These are phyloP conservation scores for Notarius lentiginosus DNA, from an alignment of 2,113 vertebrate species.

Conservation along the genomic window DNA sequence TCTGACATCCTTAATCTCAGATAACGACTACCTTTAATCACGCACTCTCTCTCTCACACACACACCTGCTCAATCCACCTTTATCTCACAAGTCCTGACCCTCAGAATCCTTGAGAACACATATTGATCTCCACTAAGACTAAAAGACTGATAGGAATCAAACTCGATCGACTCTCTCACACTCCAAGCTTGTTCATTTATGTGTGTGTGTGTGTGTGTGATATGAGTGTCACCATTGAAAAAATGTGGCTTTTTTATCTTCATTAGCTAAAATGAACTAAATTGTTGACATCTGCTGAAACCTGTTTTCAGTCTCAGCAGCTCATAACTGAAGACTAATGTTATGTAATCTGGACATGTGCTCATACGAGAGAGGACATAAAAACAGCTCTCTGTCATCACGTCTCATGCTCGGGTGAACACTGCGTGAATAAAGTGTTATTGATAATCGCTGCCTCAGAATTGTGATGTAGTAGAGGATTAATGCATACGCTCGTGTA, in stretches of 20 bases:
- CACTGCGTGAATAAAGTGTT: conserved; percentile 2
- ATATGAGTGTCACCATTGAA: neutral
- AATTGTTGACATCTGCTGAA: conserved; percentile 19
- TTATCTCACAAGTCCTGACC: conserved; percentile 41
- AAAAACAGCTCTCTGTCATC: conserved; percentile 11
- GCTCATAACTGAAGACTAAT: neutral
- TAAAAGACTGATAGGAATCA: conserved; percentile 51
- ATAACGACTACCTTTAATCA: conserved; percentile 31
- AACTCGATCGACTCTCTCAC: conserved; percentile 30
- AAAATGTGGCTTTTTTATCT: neutral
- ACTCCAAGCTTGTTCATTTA: neutral
- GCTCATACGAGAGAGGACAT: conserved; percentile 10
- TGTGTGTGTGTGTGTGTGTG: conserved; percentile 28
- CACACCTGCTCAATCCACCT: neutral
- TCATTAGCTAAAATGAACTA: neutral
- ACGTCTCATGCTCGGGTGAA: conserved; percentile 10
- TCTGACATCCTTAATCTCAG: conserved; percentile 35
- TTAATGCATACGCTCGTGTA: conserved; percentile 2
- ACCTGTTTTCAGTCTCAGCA: neutral
- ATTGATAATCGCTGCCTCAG: conserved; percentile 22
- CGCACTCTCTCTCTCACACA: conserved; percentile 25
- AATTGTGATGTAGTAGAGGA: neutral
- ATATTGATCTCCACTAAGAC: conserved; percentile 49
- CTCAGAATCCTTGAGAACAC: conserved; percentile 50
- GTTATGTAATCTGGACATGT: conserved; percentile 11